Evolutionary conservation across 2,797 vertebrate genomes (phyloP).

Genomic region (Nannoperca australis): DNA sequence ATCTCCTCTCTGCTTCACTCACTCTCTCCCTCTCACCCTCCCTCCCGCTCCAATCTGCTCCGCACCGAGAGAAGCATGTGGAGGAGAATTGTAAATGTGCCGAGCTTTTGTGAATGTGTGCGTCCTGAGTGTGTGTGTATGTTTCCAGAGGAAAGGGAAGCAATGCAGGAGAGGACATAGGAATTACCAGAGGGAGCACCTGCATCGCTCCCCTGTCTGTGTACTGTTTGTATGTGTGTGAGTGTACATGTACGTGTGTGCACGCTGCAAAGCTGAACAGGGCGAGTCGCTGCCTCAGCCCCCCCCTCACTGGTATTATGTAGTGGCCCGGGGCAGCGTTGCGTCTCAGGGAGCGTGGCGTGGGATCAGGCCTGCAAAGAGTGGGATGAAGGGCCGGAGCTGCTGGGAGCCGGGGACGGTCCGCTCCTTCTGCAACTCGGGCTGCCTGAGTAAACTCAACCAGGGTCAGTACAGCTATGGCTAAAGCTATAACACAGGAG

Average conservation of each 20-base stretch:
- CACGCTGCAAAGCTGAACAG: slow-evolving; percentile 78
- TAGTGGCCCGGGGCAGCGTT: slow-evolving; percentile 77
- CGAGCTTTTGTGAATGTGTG: slow-evolving; percentile 65
- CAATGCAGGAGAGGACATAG: slow-evolving; percentile 55
- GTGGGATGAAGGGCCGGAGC: slow-evolving; percentile 95
- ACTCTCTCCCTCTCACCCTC: slow-evolving; percentile 28
- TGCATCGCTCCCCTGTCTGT: slow-evolving; percentile 50
- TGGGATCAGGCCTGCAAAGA: slow-evolving; percentile 74
- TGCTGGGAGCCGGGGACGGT: slow-evolving; percentile 93
- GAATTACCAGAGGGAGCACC: slow-evolving; percentile 52
- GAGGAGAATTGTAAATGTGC: slow-evolving; percentile 79
- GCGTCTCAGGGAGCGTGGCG: slow-evolving; percentile 69
- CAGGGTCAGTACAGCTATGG: slow-evolving; percentile 90
- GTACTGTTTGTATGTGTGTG: slow-evolving; percentile 47
- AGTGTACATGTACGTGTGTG: slow-evolving; percentile 64
- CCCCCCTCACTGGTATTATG: slow-evolving; percentile 79
- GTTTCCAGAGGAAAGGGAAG: slow-evolving; percentile 51
- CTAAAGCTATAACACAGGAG: slow-evolving; percentile 69
- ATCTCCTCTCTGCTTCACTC: slow-evolving; percentile 70
- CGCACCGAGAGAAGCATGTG: slow-evolving; percentile 84
- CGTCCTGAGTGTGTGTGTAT: slow-evolving; percentile 48
- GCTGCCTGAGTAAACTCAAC: slow-evolving; percentile 94
- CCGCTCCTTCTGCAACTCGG: slow-evolving; percentile 93
- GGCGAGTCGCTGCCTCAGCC: slow-evolving; percentile 69
- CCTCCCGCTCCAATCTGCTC: slow-evolving; percentile 65